phyloP scores from a whole-genome alignment of 2,113 vertebrate genomes.

The Neopipo cinnamomea region DNA sequence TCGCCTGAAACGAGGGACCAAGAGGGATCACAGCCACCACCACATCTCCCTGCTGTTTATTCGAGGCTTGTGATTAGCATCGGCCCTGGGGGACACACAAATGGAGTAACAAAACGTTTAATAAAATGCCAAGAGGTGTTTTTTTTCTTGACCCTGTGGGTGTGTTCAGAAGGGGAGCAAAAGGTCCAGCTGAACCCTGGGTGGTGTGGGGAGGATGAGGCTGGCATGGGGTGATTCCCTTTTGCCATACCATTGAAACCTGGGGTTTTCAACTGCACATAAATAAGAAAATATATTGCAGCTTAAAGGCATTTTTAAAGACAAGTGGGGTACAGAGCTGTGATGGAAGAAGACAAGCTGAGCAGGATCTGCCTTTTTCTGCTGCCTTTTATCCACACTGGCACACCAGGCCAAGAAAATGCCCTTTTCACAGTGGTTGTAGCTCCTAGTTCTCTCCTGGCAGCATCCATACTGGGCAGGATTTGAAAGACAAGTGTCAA shows the following conservation, averaged over 20 bases:
- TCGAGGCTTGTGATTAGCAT: background rate
- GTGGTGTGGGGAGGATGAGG: fast-evolving
- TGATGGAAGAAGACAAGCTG: background rate
- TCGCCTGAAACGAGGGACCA: fast-evolving
- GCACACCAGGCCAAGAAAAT: background rate
- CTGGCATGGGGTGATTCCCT: fast-evolving
- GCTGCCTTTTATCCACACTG: background rate
- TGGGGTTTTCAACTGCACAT: background rate
- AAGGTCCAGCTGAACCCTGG: background rate
- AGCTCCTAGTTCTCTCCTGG: background rate
- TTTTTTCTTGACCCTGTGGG: background rate
- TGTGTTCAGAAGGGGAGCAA: background rate
- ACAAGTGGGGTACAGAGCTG: background rate
- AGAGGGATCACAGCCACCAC: background rate
- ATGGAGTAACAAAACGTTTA: background rate
- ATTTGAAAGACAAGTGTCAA: background rate
- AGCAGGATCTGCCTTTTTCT: background rate
- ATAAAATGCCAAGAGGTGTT: background rate
- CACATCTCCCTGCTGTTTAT: background rate
- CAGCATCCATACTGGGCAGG: background rate
- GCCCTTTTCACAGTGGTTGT: background rate
- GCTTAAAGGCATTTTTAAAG: background rate
- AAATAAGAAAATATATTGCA: background rate
- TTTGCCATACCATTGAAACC: background rate
- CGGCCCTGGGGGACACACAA: background rate